Evolutionary conservation across 1,140 invertebrate genomes (phyloP), one percentile per base, ranked within the genome.

Genomic region (Rhizoglyphus robini): DNA sequence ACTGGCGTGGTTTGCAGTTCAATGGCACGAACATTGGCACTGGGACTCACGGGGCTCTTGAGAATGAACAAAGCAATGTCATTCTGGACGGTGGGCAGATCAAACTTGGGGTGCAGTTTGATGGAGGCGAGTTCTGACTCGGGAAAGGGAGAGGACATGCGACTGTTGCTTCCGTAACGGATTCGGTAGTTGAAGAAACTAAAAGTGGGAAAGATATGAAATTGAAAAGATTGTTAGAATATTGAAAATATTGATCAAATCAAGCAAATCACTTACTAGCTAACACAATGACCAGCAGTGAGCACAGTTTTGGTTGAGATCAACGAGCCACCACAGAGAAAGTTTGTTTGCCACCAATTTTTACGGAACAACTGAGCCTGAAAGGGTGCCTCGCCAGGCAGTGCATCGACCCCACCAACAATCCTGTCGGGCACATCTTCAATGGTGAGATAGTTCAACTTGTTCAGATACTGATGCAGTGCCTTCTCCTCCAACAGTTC

Each of bases 1-100:
- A 60, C 11, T 46, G 1, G 30, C 27, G 2, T 2, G 3, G 15
- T 29, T 3, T 15, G 15, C 15, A 60, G 27, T 46, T 60, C 58
- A 34, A 60, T 46, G 23, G 58, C 27, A n/a, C 27, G 58, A n/a
- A 71, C 71, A 20, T 69, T 69, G 13, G 63, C 49, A 27, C 67
- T 75, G 15, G 71, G 74, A 25, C 74, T 77, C 0, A 87, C 78
- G 0, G 81, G 73, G 15, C 68, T 68, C 36, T 69, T 68, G 15
- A 80, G 68, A 68, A 74, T 75, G 18, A 96, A 75, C 51, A 96
- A 76, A 3, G 90, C 92, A 27, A 96, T 84, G 74, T 96, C 92
- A 74, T 91, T 93, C 72, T 93, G 86, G 30, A 95, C 89, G 0
- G 88, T 93, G 63, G 87, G 83, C 25, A 84, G 82, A 72, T 93